These are phyloP conservation scores for Sipha flava DNA, from an alignment of 1,140 invertebrate genomes.

Conservation along the genomic window DNA sequence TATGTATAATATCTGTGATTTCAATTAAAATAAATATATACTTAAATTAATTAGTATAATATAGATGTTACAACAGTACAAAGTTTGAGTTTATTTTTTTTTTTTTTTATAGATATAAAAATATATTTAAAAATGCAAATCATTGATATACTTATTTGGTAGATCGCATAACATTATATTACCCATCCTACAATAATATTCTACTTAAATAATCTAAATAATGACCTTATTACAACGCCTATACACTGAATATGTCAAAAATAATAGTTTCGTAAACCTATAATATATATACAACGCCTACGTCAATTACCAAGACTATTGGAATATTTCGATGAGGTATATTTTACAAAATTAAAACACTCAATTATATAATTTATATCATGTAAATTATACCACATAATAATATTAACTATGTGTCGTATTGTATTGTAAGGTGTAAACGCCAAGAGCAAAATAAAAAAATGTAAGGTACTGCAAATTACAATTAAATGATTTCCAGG, in stretches of 20 bases:
- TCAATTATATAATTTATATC: too few relatives aligned
- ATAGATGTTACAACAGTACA: neutral
- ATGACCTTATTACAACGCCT: conserved; percentile 10
- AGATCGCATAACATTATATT: too few relatives aligned
- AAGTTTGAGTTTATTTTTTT: neutral
- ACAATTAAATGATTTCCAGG: too few relatives aligned
- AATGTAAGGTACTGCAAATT: too few relatives aligned
- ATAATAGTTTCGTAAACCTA: neutral
- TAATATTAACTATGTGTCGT: too few relatives aligned
- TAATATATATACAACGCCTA: neutral
- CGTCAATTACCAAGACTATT: neutral
- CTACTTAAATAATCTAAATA: neutral
- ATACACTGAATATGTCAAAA: neutral
- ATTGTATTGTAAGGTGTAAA: too few relatives aligned
- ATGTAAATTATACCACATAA: too few relatives aligned
- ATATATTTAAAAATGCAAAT: neutral
- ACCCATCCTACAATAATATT: neutral
- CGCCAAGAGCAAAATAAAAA: too few relatives aligned
- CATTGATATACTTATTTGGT: neutral
- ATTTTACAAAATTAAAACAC: neutral
- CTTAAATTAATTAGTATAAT: too few relatives aligned
- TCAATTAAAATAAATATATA: too few relatives aligned
- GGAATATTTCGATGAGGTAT: neutral
- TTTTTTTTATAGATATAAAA: neutral
- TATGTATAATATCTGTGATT: too few relatives aligned